These are phyloP conservation scores for Lepidonotus clava DNA, from an alignment of 2,888 invertebrate species.

Conservation along the genomic window DNA sequence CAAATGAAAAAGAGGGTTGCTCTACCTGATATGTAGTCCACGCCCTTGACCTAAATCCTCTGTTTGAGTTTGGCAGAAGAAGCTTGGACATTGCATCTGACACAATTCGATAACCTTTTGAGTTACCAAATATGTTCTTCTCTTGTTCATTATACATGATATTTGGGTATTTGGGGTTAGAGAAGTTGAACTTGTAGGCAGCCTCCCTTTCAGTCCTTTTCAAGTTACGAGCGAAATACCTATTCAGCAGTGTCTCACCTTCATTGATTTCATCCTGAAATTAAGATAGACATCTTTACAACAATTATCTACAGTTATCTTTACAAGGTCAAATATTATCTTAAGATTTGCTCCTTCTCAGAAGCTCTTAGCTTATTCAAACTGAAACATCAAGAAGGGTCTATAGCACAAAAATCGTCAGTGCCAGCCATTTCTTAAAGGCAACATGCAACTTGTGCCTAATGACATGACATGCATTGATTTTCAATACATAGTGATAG, in stretches of 20 bases:
- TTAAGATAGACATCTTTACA: too few species aligned
- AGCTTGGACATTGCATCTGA: conserved; percentile 71
- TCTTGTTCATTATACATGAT: conserved; percentile 68
- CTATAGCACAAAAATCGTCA: too few species aligned
- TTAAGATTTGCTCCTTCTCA: too few species aligned
- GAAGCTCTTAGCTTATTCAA: too few species aligned
- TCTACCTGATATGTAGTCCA: conserved; percentile 69
- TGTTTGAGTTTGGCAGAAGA: conserved; percentile 68
- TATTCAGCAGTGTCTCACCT: conserved; percentile 42
- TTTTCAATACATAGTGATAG: too few species aligned
- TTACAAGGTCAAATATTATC: too few species aligned
- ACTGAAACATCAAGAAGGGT: too few species aligned
- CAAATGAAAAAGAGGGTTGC: background rate
- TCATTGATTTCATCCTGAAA: background rate
- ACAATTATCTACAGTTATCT: too few species aligned
- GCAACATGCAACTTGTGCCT: too few species aligned
- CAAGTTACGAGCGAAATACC: conserved; percentile 60
- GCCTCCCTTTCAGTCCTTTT: conserved; percentile 70
- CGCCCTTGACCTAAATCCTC: conserved; percentile 70
- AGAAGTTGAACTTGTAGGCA: conserved; percentile 70
- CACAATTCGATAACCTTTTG: conserved; percentile 70
- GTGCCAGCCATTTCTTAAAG: too few species aligned
- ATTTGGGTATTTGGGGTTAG: conserved; percentile 73
- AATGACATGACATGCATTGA: too few species aligned
- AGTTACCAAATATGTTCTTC: conserved; percentile 67